Evolutionary conservation across 2,888 invertebrate species (phyloP).

Genomic region (Sesia apiformis): DNA sequence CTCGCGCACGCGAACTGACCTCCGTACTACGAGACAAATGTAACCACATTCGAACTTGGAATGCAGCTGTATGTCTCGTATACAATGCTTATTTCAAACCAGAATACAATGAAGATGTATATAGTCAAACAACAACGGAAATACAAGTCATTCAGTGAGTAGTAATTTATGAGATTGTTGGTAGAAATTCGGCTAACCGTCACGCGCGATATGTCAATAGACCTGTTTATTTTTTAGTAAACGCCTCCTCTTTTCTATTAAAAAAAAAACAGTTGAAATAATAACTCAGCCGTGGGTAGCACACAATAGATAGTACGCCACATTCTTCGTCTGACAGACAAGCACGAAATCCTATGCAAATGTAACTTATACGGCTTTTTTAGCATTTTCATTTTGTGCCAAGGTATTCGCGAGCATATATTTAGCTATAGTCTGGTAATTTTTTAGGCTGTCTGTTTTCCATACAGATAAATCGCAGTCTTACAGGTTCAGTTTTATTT

Average conservation of each 20-base stretch:
- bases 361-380: slow-evolving; percentile 25
- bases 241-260: slow-evolving; percentile 48
- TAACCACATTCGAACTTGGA: not conserved
- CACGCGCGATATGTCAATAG: slow-evolving; percentile 57
- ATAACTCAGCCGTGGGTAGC: slow-evolving; percentile 46
- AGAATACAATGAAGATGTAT: not conserved
- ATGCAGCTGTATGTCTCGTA: not conserved
- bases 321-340: slow-evolving; percentile 28
- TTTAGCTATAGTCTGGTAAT: not conserved
- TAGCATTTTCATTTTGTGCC: slow-evolving; percentile 20
- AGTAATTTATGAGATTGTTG: not conserved
- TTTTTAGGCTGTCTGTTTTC: slow-evolving; percentile 1
- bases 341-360: slow-evolving; percentile 47
- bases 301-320: slow-evolving; percentile 49
- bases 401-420: slow-evolving; percentile 2
- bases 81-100: not conserved
- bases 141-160: not conserved
- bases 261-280: slow-evolving; percentile 55
- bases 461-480: slow-evolving; percentile 7
- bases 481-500: no score
- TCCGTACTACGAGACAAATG: slow-evolving; percentile 22
- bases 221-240: slow-evolving; percentile 59
- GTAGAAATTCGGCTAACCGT: slow-evolving; percentile 11
- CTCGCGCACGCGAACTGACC: slow-evolving; percentile 45
- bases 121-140: not conserved